These are phyloP conservation scores for Diadegma fenestrale DNA, from an alignment of 2,888 invertebrate genomes.

Conservation along the genomic window DNA sequence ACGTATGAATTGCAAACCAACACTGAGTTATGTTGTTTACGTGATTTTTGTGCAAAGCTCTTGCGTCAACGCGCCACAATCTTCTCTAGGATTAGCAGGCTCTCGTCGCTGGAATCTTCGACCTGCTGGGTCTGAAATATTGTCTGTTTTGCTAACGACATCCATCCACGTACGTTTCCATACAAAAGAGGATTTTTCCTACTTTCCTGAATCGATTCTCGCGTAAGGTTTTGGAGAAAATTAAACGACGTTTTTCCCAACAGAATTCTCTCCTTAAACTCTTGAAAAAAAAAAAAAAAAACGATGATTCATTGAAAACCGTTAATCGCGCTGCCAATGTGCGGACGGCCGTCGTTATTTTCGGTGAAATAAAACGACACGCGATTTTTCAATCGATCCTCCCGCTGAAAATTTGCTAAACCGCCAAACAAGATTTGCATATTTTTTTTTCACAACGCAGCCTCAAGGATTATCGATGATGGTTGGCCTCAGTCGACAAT, in stretches of 20 bases:
- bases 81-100: constrained; percentile 68
- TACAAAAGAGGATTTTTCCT: constrained; percentile 40
- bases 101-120: neutral
- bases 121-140: constrained; percentile 37
- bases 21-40: constrained; percentile 14
- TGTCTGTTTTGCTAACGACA: constrained; percentile 7
- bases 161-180: constrained; percentile 21
- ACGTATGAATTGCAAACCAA: constrained; percentile 5
- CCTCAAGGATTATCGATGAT: neutral
- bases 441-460: neutral
- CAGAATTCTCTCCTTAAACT: neutral
- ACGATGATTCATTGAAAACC: neutral
- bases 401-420: neutral
- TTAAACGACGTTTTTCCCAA: constrained; percentile 51
- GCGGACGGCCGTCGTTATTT: neutral
- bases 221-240: constrained; percentile 55
- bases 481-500: neutral
- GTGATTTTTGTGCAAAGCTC: constrained; percentile 45
- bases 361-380: neutral
- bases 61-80: constrained; percentile 66
- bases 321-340: neutral
- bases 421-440: neutral
- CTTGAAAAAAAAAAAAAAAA: neutral
- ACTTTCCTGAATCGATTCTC: constrained; percentile 65
- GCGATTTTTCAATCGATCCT: neutral